Evolutionary conservation across 2,888 invertebrate species (phyloP), one percentile per base, ranked within the genome.

Genomic region (Dioctria linearis): DNA sequence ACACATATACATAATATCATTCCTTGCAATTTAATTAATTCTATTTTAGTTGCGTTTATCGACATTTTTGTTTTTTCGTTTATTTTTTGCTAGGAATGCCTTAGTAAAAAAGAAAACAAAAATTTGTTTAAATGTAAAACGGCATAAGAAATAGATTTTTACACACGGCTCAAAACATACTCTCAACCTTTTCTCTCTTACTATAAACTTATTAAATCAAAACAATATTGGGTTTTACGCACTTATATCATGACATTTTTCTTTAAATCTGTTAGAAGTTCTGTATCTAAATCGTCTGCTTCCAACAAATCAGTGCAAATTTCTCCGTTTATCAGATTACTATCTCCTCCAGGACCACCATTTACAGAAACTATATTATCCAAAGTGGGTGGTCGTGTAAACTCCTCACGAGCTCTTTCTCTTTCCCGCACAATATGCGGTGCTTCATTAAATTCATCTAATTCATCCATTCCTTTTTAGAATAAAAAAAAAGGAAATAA

Each of bases 371-470:
- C 82, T 2, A 25, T 25, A 57, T 85, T 85, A 79, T 88, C 88
- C 13, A 86, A 84, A 4, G 88, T 87, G 25, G 25, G 25, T 78
- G 86, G 87, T 13, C 86, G 87, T 11, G 87, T 86, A 59, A 69
- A 63, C 37, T 76, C 78, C 57, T 82, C 73, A 39, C 40, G 78
- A 43, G 39, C 78, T n/a, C 86, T 85, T 81, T 88, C 88, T 8
- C 88, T 88, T 83, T 88, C 88, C 3, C 88, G 84, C 4, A 96
- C 91, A 11, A 96, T 94, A 87, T 96, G 96, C 0, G 96, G 96
- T 3, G 96, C 96, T 88, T 97, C 96, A 88, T 95, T 95, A 88
- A 96, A 96, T 88, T 96, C 96, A 85, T 96, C 96, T 80, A 97
- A 88, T 88, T 97, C 97, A 85, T 96, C 96, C 85, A 93, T 91